phyloP scores from a whole-genome alignment of 1,140 invertebrate genomes.

The Drosophila sp. region DNA sequence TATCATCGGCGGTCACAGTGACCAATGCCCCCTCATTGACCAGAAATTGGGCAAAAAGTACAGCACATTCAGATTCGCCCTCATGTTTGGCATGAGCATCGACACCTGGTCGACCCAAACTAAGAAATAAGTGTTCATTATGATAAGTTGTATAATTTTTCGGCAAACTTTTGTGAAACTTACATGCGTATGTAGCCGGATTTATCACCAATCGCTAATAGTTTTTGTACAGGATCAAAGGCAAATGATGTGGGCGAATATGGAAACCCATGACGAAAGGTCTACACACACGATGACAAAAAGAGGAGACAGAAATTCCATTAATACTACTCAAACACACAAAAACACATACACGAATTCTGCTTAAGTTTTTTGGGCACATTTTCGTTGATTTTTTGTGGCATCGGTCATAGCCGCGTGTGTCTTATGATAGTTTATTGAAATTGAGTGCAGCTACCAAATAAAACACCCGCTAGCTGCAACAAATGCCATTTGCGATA shows the following conservation, averaged over 20 bases:
- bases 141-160: too few relatives aligned
- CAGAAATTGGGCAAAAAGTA: conserved; percentile 96
- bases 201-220: conserved; percentile 98
- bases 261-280: conserved; percentile 99
- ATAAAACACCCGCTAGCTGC: conserved; percentile 88
- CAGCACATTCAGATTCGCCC: conserved; percentile 86
- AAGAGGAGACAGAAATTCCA: neutral
- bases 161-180: conserved; percentile 12
- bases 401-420: conserved; percentile 87
- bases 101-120: conserved; percentile 96
- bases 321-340: neutral
- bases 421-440: conserved; percentile 88
- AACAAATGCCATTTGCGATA: conserved; percentile 60
- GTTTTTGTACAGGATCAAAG: conserved; percentile 98
- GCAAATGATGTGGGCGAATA: conserved; percentile 98
- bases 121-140: conserved; percentile 75
- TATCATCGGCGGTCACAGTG: conserved; percentile 97
- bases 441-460: conserved; percentile 85
- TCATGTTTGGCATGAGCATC: conserved; percentile 96
- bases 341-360: neutral
- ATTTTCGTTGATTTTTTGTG: neutral
- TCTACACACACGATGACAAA: conserved; percentile 87
- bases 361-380: neutral
- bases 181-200: conserved; percentile 97
- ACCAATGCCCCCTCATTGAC: conserved; percentile 98